phyloP scores from a whole-genome alignment of 2,888 invertebrate genomes.

The Lypha dubia region DNA sequence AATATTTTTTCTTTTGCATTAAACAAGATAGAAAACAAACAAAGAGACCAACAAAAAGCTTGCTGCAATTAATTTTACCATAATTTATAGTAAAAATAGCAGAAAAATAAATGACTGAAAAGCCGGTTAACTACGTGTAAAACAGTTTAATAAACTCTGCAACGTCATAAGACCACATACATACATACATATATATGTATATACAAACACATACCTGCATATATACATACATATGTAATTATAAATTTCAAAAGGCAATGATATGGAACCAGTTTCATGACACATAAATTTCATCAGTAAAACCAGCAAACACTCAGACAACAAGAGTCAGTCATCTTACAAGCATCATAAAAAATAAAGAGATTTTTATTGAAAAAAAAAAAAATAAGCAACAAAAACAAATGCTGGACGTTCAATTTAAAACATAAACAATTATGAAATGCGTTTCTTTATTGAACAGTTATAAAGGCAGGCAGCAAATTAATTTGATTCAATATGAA shows the following conservation, averaged over 20 bases:
- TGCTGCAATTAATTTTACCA: constrained; percentile 22
- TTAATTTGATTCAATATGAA: constrained; percentile 1
- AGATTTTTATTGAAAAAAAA: background rate
- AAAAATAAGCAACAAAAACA: background rate
- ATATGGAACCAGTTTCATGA: constrained; percentile 68
- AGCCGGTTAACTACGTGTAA: constrained; percentile 38
- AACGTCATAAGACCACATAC: constrained; percentile 40
- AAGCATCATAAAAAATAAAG: constrained; percentile 4
- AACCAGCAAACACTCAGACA: constrained; percentile 11
- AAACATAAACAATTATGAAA: constrained; percentile 35
- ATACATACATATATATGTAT: too few species aligned
- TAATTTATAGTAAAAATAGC: constrained; percentile 1
- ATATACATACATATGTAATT: too few species aligned
- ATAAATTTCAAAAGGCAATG: constrained; percentile 39
- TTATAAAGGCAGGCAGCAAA: constrained; percentile 10
- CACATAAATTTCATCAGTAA: constrained; percentile 44
- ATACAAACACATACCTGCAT: too few species aligned
- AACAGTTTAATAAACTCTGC: constrained; percentile 64
- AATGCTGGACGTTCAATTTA: background rate
- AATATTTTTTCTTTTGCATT: background rate
- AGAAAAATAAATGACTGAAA: constrained; percentile 8
- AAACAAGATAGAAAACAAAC: background rate
- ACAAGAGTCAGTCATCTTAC: constrained; percentile 22
- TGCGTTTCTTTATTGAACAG: constrained; percentile 26
- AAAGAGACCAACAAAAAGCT: background rate